Percentiles rank a stretch among this genome's conserved stretches.
These are phyloP conservation scores for Catalaphyllia jardinei DNA, from an alignment of 64 coral and sea anemone genomes.

Conservation along the genomic window DNA sequence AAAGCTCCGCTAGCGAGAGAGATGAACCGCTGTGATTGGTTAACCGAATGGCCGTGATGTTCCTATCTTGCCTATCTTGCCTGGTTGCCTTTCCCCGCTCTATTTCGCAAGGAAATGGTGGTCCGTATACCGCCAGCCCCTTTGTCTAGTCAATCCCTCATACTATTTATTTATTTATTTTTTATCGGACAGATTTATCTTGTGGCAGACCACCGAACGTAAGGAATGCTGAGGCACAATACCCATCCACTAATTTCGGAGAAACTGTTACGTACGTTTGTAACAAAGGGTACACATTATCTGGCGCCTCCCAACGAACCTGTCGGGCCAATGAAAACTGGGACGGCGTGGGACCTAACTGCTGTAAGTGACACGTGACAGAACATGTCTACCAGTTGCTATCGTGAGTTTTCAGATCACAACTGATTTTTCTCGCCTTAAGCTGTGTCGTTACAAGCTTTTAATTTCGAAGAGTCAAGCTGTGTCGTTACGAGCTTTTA, in stretches of 20 bases:
- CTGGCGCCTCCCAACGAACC: conserved; percentile 20
- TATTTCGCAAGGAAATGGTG: too few species aligned
- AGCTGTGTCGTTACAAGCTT: too few species aligned
- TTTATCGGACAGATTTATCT: conserved; percentile 30
- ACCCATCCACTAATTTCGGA: conserved; percentile 24
- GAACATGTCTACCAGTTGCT: conserved; percentile 21
- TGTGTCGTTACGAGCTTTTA: too few species aligned
- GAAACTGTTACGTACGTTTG: conserved; percentile 28
- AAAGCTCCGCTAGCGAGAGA: too few species aligned
- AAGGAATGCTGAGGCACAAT: not conserved
- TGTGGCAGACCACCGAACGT: conserved; percentile 23
- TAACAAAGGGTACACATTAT: conserved; percentile 41
- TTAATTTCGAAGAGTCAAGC: too few species aligned
- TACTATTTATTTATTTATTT: not conserved
- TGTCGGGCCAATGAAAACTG: conserved; percentile 30
- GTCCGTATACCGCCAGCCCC: too few species aligned
- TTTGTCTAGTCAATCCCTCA: too few species aligned
- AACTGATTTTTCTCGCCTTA: too few species aligned
- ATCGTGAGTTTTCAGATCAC: conserved; percentile 39
- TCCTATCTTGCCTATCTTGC: too few species aligned
- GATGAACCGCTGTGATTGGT: too few species aligned
- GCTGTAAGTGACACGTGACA: conserved; percentile 6
- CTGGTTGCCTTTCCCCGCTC: too few species aligned
- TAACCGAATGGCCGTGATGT: too few species aligned
- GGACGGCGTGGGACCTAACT: conserved; percentile 47